Evolutionary conservation across 2,888 invertebrate species (phyloP), one percentile per base, ranked within the genome.

Genomic region (Leucophora obtusa): DNA sequence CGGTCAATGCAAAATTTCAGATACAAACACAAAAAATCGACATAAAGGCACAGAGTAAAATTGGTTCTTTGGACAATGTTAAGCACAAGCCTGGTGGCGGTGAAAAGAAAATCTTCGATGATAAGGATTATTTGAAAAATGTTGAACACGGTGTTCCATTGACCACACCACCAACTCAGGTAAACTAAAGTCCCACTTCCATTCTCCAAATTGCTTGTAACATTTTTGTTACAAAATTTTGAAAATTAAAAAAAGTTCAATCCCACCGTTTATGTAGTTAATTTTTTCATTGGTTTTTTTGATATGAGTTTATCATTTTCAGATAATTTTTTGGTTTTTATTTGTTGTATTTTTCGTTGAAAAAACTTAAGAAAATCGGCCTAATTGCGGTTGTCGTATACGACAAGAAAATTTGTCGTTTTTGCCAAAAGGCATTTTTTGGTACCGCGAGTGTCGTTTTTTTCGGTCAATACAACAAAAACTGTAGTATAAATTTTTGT

Each of bases 51-150:
- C 94, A 95, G 91, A 96, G 97, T 91, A 97, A 97, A 92, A 93
- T 98, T 85, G 97, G 97, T 85, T 97, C 97, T 73, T 89, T 96
- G 92, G 96, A 97, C 91, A 97, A 97, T 91, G 93, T 97, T 85
- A 90, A 90, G 90, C 95, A 98, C 92, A 96, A 93, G 92, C 97
- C 98, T 75, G 96, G 97, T 85, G 98, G 98, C 82, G 98, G 98
- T 60, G 96, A 97, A 85, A 95, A 96, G 91, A 97, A 97, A 92
- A 97, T 97, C 88, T 97, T 96, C 91, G 96, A 97, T 89, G 97
- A 97, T 91, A 96, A 95, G 92, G 95, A 95, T 83, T 97, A 97
- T 92, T 93, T 96, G 90, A 95, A 95, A 91, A 96, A 96, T 92
- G 92, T 92, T 89, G 92, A 92, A 79, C 92, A 92, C 87, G 90